Evolutionary conservation across 2,888 invertebrate genomes (phyloP).

Genomic region (Phanerotoma sp.): DNA sequence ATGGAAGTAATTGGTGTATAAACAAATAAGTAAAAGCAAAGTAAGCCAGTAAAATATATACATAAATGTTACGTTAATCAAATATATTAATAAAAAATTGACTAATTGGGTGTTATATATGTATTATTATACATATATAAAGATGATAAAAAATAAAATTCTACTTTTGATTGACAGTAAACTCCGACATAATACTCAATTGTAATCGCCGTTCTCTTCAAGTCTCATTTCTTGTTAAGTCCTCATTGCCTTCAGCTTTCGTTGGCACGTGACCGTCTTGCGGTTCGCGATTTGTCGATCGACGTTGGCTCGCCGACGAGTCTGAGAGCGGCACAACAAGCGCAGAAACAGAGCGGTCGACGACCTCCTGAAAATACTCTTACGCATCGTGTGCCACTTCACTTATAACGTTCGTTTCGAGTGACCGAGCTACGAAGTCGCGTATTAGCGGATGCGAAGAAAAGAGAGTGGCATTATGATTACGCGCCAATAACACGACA

Average conservation of each 20-base stretch:
- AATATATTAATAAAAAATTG: too few species aligned
- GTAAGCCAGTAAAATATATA: too few species aligned
- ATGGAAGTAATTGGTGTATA: too few species aligned
- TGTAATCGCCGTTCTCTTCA: too few species aligned
- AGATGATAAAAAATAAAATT: too few species aligned
- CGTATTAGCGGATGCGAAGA: not conserved
- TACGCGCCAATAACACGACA: not conserved
- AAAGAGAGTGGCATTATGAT: slow-evolving; percentile 4
- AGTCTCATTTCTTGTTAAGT: too few species aligned
- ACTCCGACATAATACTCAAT: too few species aligned
- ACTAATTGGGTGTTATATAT: too few species aligned
- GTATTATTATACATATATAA: too few species aligned
- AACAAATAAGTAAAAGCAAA: too few species aligned
- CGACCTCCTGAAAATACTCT: slow-evolving; percentile 45
- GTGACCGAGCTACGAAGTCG: slow-evolving; percentile 10
- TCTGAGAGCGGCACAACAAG: slow-evolving; percentile 7
- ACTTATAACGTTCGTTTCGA: slow-evolving; percentile 38
- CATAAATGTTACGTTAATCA: too few species aligned
- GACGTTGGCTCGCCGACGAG: slow-evolving; percentile 24
- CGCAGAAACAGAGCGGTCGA: slow-evolving; percentile 48
- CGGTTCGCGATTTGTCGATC: slow-evolving; percentile 33
- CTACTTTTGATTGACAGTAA: too few species aligned
- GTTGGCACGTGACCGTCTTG: slow-evolving; percentile 36
- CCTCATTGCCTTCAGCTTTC: not conserved
- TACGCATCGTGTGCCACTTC: slow-evolving; percentile 48